Evolutionary conservation across 2,797 vertebrate genomes (phyloP).

Genomic region (Okamejei kenojei): DNA sequence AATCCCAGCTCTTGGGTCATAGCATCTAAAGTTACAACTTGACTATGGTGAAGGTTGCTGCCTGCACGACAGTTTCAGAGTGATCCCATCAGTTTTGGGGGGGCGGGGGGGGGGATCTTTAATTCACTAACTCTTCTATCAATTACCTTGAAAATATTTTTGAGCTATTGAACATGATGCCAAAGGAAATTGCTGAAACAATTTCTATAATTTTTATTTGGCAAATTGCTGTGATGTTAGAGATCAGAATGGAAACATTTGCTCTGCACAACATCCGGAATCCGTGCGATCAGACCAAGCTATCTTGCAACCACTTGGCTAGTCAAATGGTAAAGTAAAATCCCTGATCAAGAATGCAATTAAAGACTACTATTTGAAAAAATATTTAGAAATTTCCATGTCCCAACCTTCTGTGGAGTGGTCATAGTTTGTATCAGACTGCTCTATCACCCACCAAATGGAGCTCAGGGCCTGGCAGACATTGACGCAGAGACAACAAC

Average conservation of each 20-base stretch:
- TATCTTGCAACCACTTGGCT: neutral
- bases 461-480: too few relatives aligned
- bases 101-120: too few relatives aligned
- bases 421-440: neutral
- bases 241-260: neutral
- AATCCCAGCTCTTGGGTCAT: too few relatives aligned
- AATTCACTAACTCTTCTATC: neutral
- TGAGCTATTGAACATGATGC: neutral
- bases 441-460: too few relatives aligned
- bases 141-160: neutral
- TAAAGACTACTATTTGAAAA: neutral
- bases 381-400: neutral
- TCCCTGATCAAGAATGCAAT: neutral
- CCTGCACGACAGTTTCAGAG: too few relatives aligned
- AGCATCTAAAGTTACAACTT: too few relatives aligned
- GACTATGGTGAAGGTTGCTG: too few relatives aligned
- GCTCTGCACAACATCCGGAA: neutral
- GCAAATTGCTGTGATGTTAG: neutral
- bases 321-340: neutral
- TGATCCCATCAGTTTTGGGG: too few relatives aligned
- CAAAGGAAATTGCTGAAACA: neutral
- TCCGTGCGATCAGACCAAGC: neutral
- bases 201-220: neutral
- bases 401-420: neutral
- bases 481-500: too few relatives aligned